Percentiles rank a stretch among this genome's conserved stretches.
These are phyloP conservation scores for Parauchenoglanis punctatus DNA, from an alignment of 2,797 vertebrate genomes.

Conservation along the genomic window DNA sequence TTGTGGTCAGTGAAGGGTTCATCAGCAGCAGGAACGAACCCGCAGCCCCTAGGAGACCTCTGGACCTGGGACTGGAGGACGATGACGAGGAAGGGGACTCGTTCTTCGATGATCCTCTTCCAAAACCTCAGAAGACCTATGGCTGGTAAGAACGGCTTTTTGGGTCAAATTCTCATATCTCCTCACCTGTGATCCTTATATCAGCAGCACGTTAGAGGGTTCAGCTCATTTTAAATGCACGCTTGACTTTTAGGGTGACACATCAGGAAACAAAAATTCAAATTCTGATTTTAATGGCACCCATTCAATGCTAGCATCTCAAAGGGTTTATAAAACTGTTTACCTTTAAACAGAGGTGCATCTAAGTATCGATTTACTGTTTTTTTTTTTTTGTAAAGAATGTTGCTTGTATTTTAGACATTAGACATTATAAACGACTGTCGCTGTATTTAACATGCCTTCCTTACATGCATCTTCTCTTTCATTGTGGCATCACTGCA, in stretches of 20 bases:
- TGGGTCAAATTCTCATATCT: background rate
- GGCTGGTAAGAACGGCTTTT: conserved; percentile 79
- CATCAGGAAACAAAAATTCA: background rate
- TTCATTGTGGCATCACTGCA: conserved; percentile 39
- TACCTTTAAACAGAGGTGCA: background rate
- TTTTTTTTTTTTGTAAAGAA: background rate
- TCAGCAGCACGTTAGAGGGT: background rate
- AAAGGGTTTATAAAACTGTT: background rate
- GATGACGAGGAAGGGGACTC: conserved; percentile 81
- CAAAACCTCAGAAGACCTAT: conserved; percentile 85
- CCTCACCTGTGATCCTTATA: background rate
- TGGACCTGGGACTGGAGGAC: conserved; percentile 63
- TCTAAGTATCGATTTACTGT: background rate
- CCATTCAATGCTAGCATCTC: background rate
- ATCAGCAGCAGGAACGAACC: conserved; percentile 51
- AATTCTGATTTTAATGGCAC: background rate
- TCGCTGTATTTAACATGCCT: conserved; percentile 1
- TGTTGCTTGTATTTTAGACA: background rate
- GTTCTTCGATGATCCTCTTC: conserved; percentile 94
- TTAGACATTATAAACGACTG: background rate
- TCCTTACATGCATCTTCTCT: conserved; percentile 39
- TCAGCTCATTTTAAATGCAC: background rate
- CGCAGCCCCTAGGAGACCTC: conserved; percentile 60
- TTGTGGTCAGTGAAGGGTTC: conserved; percentile 60
- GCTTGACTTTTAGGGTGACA: background rate